Conservation (phyloP, 2,888 invertebrate species). For the Phalangium opilio region DNA sequence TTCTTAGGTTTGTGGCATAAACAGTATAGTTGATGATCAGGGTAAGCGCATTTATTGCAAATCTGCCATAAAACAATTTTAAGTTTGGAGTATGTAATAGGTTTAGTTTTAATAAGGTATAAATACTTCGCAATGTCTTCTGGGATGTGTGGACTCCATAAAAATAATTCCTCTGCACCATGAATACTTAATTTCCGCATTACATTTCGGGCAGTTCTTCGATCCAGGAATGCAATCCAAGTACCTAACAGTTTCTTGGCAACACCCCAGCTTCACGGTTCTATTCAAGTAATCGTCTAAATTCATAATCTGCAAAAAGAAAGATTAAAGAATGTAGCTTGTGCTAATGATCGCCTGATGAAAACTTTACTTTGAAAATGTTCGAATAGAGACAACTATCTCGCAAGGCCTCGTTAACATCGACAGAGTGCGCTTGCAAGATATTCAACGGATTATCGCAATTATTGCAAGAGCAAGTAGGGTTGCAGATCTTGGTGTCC, state of each 20-base stretch:
- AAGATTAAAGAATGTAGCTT: background rate
- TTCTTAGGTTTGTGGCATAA: too few species aligned
- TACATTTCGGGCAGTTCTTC: slow-evolving; percentile 10
- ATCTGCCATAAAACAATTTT: too few species aligned
- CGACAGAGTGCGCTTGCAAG: slow-evolving; percentile 9
- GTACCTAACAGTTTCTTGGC: slow-evolving; percentile 6
- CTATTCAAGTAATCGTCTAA: slow-evolving; percentile 1
- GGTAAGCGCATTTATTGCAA: too few species aligned
- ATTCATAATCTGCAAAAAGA: background rate
- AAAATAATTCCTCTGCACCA: slow-evolving; percentile 12
- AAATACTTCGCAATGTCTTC: slow-evolving; percentile 12
- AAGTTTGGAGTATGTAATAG: too few species aligned
- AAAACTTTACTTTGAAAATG: slow-evolving; percentile 11
- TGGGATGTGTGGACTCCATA: slow-evolving; percentile 8
- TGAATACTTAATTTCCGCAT: slow-evolving; percentile 9
- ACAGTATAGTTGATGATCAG: too few species aligned
- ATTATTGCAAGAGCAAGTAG: slow-evolving; percentile 9
- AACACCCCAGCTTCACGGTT: slow-evolving; percentile 10
- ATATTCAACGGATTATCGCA: slow-evolving; percentile 17
- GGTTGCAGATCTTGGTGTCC: slow-evolving; percentile 9
- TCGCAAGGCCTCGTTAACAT: slow-evolving; percentile 6
- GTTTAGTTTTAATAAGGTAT: too few species aligned
- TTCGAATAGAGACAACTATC: slow-evolving; percentile 14
- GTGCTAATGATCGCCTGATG: background rate
- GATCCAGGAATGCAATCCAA: slow-evolving; percentile 13